Evolutionary conservation across 1,140 invertebrate species (phyloP), one percentile per base, ranked within the genome.

Genomic region (Caenorhabditis tropicalis): DNA sequence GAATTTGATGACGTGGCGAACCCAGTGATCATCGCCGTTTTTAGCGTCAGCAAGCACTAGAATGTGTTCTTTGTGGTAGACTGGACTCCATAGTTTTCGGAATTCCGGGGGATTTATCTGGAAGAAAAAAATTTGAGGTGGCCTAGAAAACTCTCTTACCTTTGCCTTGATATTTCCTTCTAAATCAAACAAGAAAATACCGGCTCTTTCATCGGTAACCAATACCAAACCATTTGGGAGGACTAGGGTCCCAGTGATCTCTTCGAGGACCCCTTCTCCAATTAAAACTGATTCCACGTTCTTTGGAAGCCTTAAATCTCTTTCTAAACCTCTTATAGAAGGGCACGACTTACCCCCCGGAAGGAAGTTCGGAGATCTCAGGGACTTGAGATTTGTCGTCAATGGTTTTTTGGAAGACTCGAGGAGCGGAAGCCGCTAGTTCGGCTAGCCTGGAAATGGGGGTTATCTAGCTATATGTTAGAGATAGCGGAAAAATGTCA

Each of bases 1-100:
- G n/a, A 83, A 36, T 80, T 81, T 84, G 10, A 86, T 81, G 16
- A 83, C 80, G 48, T 84, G 70, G 1, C 82, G 58, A n/a, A 39
- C 82, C 58, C 56, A 84, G 3, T 82, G 58, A 21, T 46, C 24
- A 3, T 74, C 82, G 3, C 29, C 60, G 31, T 51, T 81, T 36
- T 51, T 48, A 6, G 43, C 33, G 46, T 85, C 80, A 10, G 49
- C 46, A 5, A 85, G 31, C 16, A 85, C 83, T 21, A 84, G n/a
- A 24, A 84, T 58, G 36, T 84, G 83, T n/a, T 84, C 83, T 74
- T 83, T 86, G 53, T 86, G 85, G 65, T 86, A 84, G 12, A 84
- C 46, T 7, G 83, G 83, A n/a, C 53, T 74, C 33, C 83, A 48
- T 7, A 65, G 16, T 21, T 84, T 84, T n/a, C 65, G 70, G 39